A percentile compares a stretch with the other conserved stretches of the same genome.
Conservation (phyloP, 2,113 vertebrate genomes). For the Dendropsophus ebraccatus region DNA sequence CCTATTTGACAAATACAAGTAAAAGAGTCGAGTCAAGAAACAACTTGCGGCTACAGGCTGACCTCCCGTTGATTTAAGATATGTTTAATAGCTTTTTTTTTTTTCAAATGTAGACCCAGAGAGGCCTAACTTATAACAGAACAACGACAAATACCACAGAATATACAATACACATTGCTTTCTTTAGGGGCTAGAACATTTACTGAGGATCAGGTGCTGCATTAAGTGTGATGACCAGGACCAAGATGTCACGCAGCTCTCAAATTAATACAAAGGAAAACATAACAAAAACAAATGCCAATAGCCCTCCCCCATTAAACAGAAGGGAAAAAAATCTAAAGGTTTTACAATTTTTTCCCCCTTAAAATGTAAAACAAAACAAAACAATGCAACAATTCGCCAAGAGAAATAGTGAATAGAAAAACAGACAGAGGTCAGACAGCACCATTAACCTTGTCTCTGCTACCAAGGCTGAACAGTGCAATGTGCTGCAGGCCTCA, state of each 20-base stretch:
- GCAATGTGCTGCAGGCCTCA: background rate
- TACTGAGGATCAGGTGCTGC: slow-evolving; percentile 45
- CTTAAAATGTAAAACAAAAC: slow-evolving; percentile 21
- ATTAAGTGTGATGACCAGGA: slow-evolving; percentile 21
- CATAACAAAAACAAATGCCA: background rate
- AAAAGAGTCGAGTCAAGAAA: slow-evolving; percentile 11
- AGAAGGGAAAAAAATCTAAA: slow-evolving; percentile 7
- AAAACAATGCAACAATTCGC: background rate
- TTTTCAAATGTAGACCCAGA: slow-evolving; percentile 53
- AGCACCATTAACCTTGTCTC: slow-evolving; percentile 29
- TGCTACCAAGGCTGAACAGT: background rate
- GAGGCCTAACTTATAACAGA: slow-evolving; percentile 56
- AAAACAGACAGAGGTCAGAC: slow-evolving; percentile 25
- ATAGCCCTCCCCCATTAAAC: background rate
- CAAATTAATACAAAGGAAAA: slow-evolving; percentile 7
- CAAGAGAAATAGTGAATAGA: slow-evolving; percentile 34
- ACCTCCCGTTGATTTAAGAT: slow-evolving; percentile 55
- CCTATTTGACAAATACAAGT: background rate
- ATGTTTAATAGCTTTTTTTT: slow-evolving; percentile 57
- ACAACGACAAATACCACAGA: slow-evolving; percentile 60
- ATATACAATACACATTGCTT: slow-evolving; percentile 60
- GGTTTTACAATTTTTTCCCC: slow-evolving; percentile 11
- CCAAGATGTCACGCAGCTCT: slow-evolving; percentile 21
- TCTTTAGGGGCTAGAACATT: slow-evolving; percentile 55
- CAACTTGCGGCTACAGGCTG: background rate